These are phyloP conservation scores for Trachymyrmex septentrionalis DNA, from an alignment of 1,140 invertebrate genomes.

Conservation along the genomic window DNA sequence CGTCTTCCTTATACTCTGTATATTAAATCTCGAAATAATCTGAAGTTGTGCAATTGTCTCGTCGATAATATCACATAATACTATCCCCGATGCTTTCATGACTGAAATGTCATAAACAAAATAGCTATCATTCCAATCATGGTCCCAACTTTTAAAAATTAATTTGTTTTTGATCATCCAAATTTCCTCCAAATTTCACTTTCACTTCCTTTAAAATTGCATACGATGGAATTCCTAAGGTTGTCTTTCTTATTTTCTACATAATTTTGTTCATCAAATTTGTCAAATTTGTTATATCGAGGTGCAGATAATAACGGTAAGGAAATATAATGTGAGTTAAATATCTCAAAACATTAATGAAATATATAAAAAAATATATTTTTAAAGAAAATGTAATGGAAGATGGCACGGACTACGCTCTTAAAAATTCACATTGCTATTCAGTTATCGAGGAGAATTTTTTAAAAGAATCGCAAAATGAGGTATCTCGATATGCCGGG, in stretches of 20 bases:
- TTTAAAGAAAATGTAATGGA: not conserved
- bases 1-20: not conserved
- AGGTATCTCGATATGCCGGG: too few relatives aligned
- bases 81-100: not conserved
- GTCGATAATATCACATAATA: not conserved
- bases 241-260: not conserved
- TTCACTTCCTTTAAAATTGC: not conserved
- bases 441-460: not conserved
- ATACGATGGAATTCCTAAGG: not conserved
- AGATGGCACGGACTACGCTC: not conserved
- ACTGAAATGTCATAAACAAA: slow-evolving; percentile 9
- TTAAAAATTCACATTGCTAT: not conserved
- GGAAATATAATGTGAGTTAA: not conserved
- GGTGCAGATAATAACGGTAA: not conserved
- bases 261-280: slow-evolving; percentile 9
- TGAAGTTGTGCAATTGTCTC: not conserved
- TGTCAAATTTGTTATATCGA: not conserved
- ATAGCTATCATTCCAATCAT: not conserved
- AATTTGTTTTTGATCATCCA: not conserved
- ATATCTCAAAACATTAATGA: not conserved
- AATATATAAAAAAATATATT: not conserved
- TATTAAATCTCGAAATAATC: not conserved
- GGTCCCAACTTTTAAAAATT: not conserved
- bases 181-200: not conserved
- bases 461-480: not conserved